Percentiles rank a stretch among this genome's conserved stretches.
These are phyloP conservation scores for Anser cygnoides DNA, from an alignment of 2,113 vertebrate species.

Conservation along the genomic window DNA sequence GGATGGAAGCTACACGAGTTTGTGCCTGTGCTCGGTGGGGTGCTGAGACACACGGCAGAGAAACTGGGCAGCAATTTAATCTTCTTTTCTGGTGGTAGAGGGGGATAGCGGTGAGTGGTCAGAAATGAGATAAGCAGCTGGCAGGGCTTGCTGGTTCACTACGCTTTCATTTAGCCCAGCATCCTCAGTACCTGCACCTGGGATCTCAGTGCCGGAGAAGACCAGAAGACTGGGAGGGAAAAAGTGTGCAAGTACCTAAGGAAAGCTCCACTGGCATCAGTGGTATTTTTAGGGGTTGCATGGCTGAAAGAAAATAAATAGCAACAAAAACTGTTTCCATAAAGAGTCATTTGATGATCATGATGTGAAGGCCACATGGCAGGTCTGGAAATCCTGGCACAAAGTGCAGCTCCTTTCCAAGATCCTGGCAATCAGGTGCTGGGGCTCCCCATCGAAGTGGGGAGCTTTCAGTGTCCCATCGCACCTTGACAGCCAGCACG, in stretches of 20 bases:
- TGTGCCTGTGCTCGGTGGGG: background rate
- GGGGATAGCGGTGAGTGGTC: background rate
- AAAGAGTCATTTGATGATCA: background rate
- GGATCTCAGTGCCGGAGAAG: background rate
- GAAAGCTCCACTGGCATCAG: background rate
- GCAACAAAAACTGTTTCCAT: background rate
- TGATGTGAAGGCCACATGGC: fast-evolving
- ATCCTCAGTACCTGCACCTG: background rate
- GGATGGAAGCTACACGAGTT: background rate
- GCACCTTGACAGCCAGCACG: fast-evolving
- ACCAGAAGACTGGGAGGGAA: background rate
- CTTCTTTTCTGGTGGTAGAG: background rate
- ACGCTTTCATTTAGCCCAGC: background rate
- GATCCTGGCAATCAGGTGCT: background rate
- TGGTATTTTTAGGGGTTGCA: background rate
- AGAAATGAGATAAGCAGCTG: background rate
- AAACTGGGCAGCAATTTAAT: background rate
- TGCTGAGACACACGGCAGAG: background rate
- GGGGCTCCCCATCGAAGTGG: background rate
- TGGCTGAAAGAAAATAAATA: background rate
- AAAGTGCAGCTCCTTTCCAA: background rate
- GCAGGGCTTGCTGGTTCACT: background rate
- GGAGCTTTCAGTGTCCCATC: background rate
- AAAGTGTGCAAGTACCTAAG: background rate
- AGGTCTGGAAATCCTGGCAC: background rate